Percentiles rank a stretch among this genome's conserved stretches.
phyloP scores from a whole-genome alignment of 2,113 vertebrate species.

The Orientallactaga bullata region DNA sequence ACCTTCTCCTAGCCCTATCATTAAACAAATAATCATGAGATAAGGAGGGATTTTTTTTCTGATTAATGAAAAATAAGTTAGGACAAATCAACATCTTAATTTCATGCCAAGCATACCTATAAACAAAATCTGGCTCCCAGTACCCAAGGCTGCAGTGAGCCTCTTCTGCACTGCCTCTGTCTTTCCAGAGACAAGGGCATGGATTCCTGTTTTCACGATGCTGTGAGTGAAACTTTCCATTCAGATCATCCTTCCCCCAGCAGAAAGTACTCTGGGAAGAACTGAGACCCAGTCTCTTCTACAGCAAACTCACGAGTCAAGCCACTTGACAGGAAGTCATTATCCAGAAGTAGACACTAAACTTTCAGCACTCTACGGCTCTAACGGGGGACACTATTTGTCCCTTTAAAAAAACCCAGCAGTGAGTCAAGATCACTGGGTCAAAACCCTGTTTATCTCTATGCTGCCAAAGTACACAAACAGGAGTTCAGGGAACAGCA shows the following conservation, averaged over 20 bases:
- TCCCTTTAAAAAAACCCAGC: slow-evolving; percentile 25
- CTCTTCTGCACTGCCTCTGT: background rate
- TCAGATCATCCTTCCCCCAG: slow-evolving; percentile 43
- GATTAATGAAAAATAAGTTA: background rate
- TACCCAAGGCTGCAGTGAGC: background rate
- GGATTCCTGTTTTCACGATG: background rate
- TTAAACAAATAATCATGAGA: background rate
- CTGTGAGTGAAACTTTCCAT: slow-evolving; percentile 50
- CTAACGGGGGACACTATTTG: background rate
- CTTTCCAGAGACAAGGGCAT: background rate
- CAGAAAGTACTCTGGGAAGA: slow-evolving; percentile 43
- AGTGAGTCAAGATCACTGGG: slow-evolving; percentile 47
- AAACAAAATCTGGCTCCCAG: slow-evolving; percentile 42
- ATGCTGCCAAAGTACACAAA: slow-evolving; percentile 47
- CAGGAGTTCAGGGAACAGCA: slow-evolving; percentile 11
- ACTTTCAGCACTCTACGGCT: background rate
- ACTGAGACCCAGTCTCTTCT: slow-evolving; percentile 39
- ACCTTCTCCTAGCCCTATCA: background rate
- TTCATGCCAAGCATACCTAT: slow-evolving; percentile 35
- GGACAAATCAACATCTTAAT: background rate
- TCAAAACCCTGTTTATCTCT: slow-evolving; percentile 63
- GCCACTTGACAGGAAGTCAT: slow-evolving; percentile 42
- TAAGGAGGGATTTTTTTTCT: background rate
- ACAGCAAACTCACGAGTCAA: slow-evolving; percentile 11
- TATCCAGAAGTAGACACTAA: slow-evolving; percentile 34